Conservation (phyloP, 2,888 invertebrate genomes). For the Gymnoscelis rufifasciata region DNA sequence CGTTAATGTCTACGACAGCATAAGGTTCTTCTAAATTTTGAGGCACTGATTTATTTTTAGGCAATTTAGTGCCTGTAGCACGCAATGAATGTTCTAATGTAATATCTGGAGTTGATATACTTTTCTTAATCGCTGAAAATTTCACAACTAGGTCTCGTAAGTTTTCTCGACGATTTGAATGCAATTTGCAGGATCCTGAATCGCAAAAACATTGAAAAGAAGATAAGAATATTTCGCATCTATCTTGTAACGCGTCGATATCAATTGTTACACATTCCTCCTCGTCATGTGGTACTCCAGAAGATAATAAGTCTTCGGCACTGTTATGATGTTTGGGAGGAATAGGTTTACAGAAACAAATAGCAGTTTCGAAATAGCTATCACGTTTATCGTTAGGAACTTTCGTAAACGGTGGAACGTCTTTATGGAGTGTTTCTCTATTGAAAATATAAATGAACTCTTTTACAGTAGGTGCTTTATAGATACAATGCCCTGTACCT, state of each 20-base stretch:
- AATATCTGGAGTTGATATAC: conserved; percentile 71
- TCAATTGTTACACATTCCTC: conserved; percentile 56
- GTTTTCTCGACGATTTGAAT: conserved; percentile 53
- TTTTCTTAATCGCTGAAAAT: conserved; percentile 68
- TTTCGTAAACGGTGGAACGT: conserved; percentile 55
- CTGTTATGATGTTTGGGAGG: conserved; percentile 65
- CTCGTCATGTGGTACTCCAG: conserved; percentile 36
- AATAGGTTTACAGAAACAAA: conserved; percentile 69
- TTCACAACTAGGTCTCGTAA: conserved; percentile 55
- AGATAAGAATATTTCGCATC: conserved; percentile 50
- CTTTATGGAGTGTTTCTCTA: conserved; percentile 60
- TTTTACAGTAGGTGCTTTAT: conserved; percentile 62
- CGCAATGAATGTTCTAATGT: conserved; percentile 55
- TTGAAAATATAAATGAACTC: conserved; percentile 73
- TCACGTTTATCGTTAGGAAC: conserved; percentile 53
- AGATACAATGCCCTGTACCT: conserved; percentile 72
- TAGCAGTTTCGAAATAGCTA: conserved; percentile 69
- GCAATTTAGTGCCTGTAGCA: conserved; percentile 49
- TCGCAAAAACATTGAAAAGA: conserved; percentile 73
- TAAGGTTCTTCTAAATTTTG: conserved; percentile 62
- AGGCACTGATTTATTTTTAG: conserved; percentile 63
- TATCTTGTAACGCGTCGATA: conserved; percentile 46
- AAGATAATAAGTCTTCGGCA: conserved; percentile 64
- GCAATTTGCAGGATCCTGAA: conserved; percentile 55
- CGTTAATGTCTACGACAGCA: conserved; percentile 52